Evolutionary conservation across 1,140 invertebrate species (phyloP), one percentile per base, ranked within the genome.

Genomic region (Pseudomyrmex gracilis): DNA sequence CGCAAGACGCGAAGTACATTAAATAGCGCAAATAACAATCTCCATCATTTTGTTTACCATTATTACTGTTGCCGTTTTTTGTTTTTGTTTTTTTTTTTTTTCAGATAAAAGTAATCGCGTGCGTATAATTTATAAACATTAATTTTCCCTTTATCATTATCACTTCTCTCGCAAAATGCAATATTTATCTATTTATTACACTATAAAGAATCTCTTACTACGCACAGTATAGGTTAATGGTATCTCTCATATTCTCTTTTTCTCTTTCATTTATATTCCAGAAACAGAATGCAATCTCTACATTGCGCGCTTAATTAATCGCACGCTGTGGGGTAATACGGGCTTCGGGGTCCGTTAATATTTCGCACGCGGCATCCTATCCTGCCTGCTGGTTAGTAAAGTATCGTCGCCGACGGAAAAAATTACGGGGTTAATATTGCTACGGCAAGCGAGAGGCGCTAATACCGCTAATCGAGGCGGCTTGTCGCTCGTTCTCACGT

Each of bases 401-500:
- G 51, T 57, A 43, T 57, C 64, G 73, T 10, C 22, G 43, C 20
- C 15, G 5, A 2, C 15, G 73, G 7, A 64, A 76, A 34, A 76
- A 76, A 17, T 73, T 43, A 17, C 15, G 13, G 22, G 12, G 13
- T 22, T 22, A 22, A 66, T 49, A 70, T 49, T 43, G 12, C 66
- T 20, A 58, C 34, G 34, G 34, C 34, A 53, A 15, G 45, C 53
- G 49, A 70, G 47, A 63, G 22, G 47, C 58, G 58, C n/a, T 82
- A 82, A 82, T 82, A 70, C 60, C 60, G 34, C 49, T 74, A 82
- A 82, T 82, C 70, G 58, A 53, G 43, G 34, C 58, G 78, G 74
- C 74, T 82, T 82, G 70, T 82, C 78, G 68, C 60, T 73, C 58
- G 57, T 61, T 82, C 57, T 22, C 47, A 43, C 55, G 43, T 45